Conservation (phyloP, 2,888 invertebrate species). For the Metacarcinus magister region DNA sequence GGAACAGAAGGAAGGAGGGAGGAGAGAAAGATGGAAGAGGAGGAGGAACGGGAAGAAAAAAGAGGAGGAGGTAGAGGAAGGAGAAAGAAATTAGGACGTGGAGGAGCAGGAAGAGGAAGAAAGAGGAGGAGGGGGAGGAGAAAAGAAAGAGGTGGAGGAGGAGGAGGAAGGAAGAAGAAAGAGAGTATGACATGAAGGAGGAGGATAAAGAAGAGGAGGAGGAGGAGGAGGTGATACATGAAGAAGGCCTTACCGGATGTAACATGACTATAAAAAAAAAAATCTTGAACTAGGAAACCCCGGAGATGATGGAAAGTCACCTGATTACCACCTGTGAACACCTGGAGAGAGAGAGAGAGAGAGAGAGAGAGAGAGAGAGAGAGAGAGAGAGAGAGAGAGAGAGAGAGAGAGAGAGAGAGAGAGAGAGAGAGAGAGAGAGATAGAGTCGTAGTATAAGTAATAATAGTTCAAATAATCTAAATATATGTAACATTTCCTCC, state of each 20-base stretch:
- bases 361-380: conserved; percentile 53
- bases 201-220: background rate
- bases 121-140: background rate
- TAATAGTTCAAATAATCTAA: background rate
- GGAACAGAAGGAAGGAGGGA: too few relatives aligned
- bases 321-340: conserved; percentile 14
- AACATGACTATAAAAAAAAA: background rate
- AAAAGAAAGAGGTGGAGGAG: background rate
- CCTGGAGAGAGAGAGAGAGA: too few relatives aligned
- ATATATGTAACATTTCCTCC: background rate
- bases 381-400: conserved; percentile 57
- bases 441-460: background rate
- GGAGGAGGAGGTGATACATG: background rate
- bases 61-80: background rate
- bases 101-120: background rate
- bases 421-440: conserved; percentile 57
- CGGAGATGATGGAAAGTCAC: conserved; percentile 35
- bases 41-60: background rate
- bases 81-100: background rate
- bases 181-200: background rate
- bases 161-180: background rate
- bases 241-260: background rate
- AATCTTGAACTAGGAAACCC: conserved; percentile 14
- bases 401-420: conserved; percentile 57
- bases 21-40: background rate